Evolutionary conservation across 2,113 vertebrate species (phyloP).

Genomic region (Mesitornis unicolor): DNA sequence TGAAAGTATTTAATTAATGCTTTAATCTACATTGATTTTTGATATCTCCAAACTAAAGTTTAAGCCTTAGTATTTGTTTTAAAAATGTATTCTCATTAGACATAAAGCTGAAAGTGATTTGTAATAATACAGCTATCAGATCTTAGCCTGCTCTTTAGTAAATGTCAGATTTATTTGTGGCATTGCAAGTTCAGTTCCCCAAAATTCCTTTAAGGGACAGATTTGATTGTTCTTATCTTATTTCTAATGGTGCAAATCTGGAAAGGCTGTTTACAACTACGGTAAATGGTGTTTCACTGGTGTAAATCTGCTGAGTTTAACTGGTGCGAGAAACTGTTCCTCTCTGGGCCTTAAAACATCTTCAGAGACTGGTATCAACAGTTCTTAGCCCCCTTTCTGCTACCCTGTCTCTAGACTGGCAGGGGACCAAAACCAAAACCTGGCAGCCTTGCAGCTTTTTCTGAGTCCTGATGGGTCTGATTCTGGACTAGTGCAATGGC

Average conservation of each 20-base stretch:
- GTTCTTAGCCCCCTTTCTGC: background rate
- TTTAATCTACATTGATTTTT: background rate
- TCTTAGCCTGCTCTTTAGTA: background rate
- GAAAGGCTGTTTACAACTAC: background rate
- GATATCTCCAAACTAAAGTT: background rate
- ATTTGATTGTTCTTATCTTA: background rate
- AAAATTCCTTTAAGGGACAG: background rate
- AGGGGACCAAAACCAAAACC: background rate
- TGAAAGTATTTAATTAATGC: background rate
- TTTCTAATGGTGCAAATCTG: background rate
- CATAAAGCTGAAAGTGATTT: background rate
- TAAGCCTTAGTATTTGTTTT: background rate
- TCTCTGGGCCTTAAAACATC: background rate
- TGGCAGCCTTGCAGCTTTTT: background rate
- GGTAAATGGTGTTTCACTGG: background rate
- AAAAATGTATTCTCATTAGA: background rate
- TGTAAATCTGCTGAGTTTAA: background rate
- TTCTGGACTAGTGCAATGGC: background rate
- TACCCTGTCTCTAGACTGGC: background rate
- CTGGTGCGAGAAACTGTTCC: background rate
- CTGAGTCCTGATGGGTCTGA: background rate
- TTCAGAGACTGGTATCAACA: background rate
- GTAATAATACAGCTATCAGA: background rate
- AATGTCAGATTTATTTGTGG: background rate
- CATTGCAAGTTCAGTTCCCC: background rate